phyloP scores from a whole-genome alignment of 2,113 vertebrate genomes.

The Athene noctua region DNA sequence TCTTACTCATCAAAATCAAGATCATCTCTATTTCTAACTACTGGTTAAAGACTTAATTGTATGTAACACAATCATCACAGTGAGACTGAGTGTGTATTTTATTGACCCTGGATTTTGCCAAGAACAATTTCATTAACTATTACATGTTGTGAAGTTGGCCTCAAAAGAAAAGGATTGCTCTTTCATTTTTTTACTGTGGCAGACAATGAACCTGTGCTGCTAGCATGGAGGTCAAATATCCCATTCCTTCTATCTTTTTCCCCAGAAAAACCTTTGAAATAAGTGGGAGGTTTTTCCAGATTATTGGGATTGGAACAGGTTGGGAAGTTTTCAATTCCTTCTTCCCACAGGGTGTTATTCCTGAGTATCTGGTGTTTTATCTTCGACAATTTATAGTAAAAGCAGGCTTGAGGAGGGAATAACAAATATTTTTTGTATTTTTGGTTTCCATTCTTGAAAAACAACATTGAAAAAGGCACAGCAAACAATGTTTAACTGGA shows the following conservation, averaged over 20 bases:
- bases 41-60: background rate
- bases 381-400: background rate
- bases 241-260: background rate
- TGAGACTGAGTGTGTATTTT: background rate
- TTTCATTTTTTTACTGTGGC: background rate
- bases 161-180: background rate
- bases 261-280: background rate
- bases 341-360: background rate
- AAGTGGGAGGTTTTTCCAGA: fast-evolving
- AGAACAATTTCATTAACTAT: background rate
- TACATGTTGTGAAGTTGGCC: background rate
- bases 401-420: background rate
- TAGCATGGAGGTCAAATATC: background rate
- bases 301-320: background rate
- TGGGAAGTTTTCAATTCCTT: background rate
- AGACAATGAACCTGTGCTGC: background rate
- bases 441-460: background rate
- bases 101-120: background rate
- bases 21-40: background rate
- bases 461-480: background rate
- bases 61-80: background rate
- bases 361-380: background rate
- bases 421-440: background rate
- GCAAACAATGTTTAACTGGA: background rate
- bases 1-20: background rate